Evolutionary conservation across 2,888 invertebrate species (phyloP).

Genomic region (Chydorus sphaericus): DNA sequence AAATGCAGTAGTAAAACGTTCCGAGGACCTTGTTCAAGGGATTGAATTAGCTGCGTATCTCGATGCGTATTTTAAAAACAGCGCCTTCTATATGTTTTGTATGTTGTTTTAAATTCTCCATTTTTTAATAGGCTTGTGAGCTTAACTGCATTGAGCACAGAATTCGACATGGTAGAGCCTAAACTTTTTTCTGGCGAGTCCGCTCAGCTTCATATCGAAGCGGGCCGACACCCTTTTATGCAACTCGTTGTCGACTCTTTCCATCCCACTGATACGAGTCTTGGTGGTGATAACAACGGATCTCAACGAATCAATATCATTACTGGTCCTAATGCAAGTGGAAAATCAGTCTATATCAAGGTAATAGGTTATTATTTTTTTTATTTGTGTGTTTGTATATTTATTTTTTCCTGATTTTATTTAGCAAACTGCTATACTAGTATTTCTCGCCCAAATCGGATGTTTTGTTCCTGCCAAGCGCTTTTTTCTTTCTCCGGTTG

Average conservation of each 20-base stretch:
- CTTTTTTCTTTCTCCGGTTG: conserved; percentile 53
- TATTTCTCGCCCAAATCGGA: conserved; percentile 76
- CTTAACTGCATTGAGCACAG: conserved; percentile 46
- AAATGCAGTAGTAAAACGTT: neutral
- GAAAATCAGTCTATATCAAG: conserved; percentile 83
- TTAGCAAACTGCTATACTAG: conserved; percentile 46
- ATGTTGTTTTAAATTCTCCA: conserved; percentile 5
- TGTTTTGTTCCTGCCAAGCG: conserved; percentile 69
- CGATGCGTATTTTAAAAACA: conserved; percentile 42
- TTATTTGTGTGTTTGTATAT: neutral
- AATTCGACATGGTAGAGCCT: conserved; percentile 49
- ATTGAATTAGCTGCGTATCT: conserved; percentile 47
- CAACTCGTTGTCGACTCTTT: conserved; percentile 47
- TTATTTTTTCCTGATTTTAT: neutral
- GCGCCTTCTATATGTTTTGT: conserved; percentile 11
- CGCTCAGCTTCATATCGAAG: conserved; percentile 42
- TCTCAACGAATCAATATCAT: conserved; percentile 48
- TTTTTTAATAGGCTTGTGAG: conserved; percentile 42
- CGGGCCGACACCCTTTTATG: conserved; percentile 63
- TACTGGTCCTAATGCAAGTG: conserved; percentile 81
- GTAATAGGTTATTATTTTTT: conserved; percentile 35
- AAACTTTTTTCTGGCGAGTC: conserved; percentile 35
- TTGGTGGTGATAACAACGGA: conserved; percentile 36
- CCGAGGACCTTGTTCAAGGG: conserved; percentile 30
- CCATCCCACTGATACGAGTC: conserved; percentile 55